These are phyloP conservation scores for Planiliza haematocheilus DNA, from an alignment of 2,113 vertebrate species.

Conservation along the genomic window DNA sequence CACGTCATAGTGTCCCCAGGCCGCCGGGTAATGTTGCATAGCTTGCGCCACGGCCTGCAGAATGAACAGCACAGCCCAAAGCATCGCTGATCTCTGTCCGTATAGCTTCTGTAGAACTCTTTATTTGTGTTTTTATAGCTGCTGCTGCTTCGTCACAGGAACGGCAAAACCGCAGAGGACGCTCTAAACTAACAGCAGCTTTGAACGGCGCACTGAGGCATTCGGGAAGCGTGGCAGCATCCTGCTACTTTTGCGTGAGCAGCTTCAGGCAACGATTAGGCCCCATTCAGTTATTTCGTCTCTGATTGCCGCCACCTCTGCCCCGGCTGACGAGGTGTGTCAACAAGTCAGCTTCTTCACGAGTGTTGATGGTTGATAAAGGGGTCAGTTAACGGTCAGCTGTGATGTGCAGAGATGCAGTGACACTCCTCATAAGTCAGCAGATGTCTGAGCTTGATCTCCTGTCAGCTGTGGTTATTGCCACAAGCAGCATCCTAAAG, in stretches of 20 bases:
- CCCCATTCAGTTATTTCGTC: slow-evolving; percentile 49
- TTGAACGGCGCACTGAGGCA: slow-evolving; percentile 32
- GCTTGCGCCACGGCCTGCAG: slow-evolving; percentile 89
- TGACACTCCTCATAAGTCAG: slow-evolving; percentile 63
- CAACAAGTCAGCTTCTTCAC: slow-evolving; percentile 38
- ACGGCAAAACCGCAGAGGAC: neutral
- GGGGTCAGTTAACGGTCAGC: slow-evolving; percentile 63
- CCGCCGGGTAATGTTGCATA: slow-evolving; percentile 94
- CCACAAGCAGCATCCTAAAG: slow-evolving; percentile 65
- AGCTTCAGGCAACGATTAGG: slow-evolving; percentile 55
- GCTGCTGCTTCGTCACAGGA: slow-evolving; percentile 12
- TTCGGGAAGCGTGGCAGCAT: slow-evolving; percentile 61
- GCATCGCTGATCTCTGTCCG: slow-evolving; percentile 82
- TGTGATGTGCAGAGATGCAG: slow-evolving; percentile 35
- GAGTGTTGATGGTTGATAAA: slow-evolving; percentile 45
- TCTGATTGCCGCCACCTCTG: slow-evolving; percentile 41
- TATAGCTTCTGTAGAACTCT: slow-evolving; percentile 5
- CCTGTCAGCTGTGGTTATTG: slow-evolving; percentile 26
- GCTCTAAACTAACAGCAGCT: slow-evolving; percentile 53
- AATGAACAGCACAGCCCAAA: slow-evolving; percentile 89
- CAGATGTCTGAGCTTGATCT: slow-evolving; percentile 49
- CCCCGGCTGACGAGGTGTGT: slow-evolving; percentile 49
- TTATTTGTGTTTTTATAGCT: slow-evolving; percentile 16
- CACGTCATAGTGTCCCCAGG: slow-evolving; percentile 98
- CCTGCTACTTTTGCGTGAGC: slow-evolving; percentile 48